phyloP scores from a whole-genome alignment of 2,797 vertebrate species.

The Poeciliopsis turneri region DNA sequence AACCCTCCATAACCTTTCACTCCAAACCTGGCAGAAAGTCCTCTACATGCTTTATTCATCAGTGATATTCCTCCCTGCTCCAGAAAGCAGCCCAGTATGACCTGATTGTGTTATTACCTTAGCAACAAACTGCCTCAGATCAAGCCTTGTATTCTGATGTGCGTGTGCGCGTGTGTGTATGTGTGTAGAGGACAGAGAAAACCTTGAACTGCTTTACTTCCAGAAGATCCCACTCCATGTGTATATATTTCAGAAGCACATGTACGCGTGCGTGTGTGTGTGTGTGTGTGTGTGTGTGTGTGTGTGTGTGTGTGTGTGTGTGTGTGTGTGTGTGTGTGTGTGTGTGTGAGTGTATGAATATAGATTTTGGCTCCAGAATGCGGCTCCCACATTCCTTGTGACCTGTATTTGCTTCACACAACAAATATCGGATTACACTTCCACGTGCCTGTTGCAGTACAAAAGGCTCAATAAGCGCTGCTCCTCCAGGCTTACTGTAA shows the following conservation, averaged over 20 bases:
- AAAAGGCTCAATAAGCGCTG: conserved; percentile 48
- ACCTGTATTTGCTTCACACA: conserved; percentile 31
- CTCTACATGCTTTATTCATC: background rate
- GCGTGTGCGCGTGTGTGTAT: background rate
- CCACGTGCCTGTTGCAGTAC: conserved; percentile 35
- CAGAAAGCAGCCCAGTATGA: conserved; percentile 43
- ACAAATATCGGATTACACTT: conserved; percentile 58
- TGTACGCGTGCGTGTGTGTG: background rate
- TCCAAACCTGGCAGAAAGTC: background rate
- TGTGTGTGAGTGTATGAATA: conserved; percentile 17
- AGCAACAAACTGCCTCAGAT: conserved; percentile 55
- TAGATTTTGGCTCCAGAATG: conserved; percentile 30
- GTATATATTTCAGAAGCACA: background rate
- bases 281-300: background rate
- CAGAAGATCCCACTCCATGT: conserved; percentile 6
- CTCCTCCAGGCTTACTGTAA: conserved; percentile 58
- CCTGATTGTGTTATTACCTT: conserved; percentile 62
- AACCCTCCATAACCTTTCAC: background rate
- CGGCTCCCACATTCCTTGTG: conserved; percentile 9
- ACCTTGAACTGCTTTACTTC: conserved; percentile 1
- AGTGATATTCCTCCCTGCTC: conserved; percentile 42
- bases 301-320: background rate
- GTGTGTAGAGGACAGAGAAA: conserved; percentile 10
- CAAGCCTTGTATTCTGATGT: conserved; percentile 9
- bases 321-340: background rate